Evolutionary conservation across 2,113 vertebrate genomes (phyloP), one percentile per base, ranked within the genome.

Genomic region (Pygoscelis antarcticus): DNA sequence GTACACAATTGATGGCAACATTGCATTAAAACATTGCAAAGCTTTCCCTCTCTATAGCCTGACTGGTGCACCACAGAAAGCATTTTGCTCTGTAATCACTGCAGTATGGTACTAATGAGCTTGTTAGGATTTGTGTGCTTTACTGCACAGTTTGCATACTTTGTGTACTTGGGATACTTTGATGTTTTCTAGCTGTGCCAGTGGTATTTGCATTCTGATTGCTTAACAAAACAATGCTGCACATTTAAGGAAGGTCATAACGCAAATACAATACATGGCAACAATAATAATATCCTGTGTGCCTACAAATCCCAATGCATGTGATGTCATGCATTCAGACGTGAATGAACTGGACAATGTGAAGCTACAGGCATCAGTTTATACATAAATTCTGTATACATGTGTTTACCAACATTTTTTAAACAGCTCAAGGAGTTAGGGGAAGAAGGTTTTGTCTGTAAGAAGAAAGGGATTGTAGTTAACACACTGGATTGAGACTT

Each of bases 71-170:
- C 89, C 89, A 90, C 65, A 81, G 92, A 97, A 95, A 77, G 65
- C 61, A 38, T 79, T 96, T 89, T 84, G 49, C 72, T 95, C 83
- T 91, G 69, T 93, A 96, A 97, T 97, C 90, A 93, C 80, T 96
- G 92, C 90, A 84, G 83, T 89, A 23, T 78, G 83, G 86, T 89
- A 47, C 89, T 97, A 96, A 97, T 87, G 92, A 95, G 77, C 95
- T 97, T 90, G 92, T 95, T 95, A 96, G 95, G 83, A 80, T 96
- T 96, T 96, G 90, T 96, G 91, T 93, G 68, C 92, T 94, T 91
- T 95, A 69, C 90, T 88, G 87, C 93, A 90, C 87, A 90, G 90
- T 91, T 95, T 95, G 79, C 75, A 90, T 90, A 85, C 82, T 93
- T 95, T 55, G 72, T 96, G 80, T 92, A 57, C 88, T 96, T 75